Conservation (phyloP, 2,113 vertebrate species). For the Verasper variegatus region DNA sequence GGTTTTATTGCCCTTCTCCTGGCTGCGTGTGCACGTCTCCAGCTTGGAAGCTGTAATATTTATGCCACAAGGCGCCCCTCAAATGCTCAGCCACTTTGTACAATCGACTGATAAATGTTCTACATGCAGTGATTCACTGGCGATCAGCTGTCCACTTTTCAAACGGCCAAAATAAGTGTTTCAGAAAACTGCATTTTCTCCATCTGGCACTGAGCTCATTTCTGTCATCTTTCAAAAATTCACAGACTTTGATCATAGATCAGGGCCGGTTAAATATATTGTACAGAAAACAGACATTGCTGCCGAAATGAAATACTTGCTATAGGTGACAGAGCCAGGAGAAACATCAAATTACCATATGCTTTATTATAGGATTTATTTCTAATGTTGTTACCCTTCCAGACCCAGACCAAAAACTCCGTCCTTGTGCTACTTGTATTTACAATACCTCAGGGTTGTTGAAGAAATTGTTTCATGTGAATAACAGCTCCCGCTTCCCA, state of each 20-base stretch:
- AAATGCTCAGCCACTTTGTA: conserved; percentile 1
- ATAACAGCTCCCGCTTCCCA: too few relatives aligned
- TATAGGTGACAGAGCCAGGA: conserved; percentile 2
- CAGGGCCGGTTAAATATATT: conserved; percentile 19
- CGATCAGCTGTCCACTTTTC: conserved; percentile 13
- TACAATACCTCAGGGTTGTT: not conserved
- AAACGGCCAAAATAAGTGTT: conserved; percentile 8
- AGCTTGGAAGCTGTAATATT: conserved; percentile 21
- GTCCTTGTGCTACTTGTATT: not conserved
- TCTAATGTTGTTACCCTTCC: conserved; percentile 3
- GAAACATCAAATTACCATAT: conserved; percentile 1
- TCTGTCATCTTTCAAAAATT: conserved; percentile 16
- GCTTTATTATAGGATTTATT: conserved; percentile 18
- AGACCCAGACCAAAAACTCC: not conserved
- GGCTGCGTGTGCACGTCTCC: conserved; percentile 26
- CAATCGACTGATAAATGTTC: conserved; percentile 15
- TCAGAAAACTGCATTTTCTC: conserved; percentile 12
- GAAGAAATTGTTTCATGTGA: too few relatives aligned
- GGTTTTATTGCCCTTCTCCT: conserved; percentile 35
- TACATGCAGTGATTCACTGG: not conserved
- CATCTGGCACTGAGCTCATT: conserved; percentile 36
- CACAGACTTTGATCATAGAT: conserved; percentile 45
- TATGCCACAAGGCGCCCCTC: not conserved
- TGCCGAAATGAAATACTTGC: too few relatives aligned
- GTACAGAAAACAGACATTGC: not conserved